A percentile compares a stretch with the other conserved stretches of the same genome.
Evolutionary conservation across 1,140 invertebrate species (phyloP).

Genomic region (Magallana angulata): DNA sequence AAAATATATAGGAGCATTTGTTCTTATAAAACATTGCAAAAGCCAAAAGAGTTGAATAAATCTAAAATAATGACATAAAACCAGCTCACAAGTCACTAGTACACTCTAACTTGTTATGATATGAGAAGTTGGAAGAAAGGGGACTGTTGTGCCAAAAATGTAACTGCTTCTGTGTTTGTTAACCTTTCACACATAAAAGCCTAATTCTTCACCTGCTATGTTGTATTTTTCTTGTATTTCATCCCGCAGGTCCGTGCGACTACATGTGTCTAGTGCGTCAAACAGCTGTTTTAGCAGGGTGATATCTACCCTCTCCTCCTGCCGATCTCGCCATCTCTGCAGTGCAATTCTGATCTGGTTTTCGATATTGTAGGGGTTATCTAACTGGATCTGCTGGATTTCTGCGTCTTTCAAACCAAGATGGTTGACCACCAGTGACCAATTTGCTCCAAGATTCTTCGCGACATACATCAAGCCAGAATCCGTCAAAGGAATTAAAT

Average conservation of each 20-base stretch:
- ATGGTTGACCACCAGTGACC: constrained; percentile 63
- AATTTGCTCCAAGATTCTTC: constrained; percentile 67
- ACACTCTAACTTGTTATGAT: too few relatives aligned
- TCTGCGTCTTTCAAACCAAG: constrained; percentile 66
- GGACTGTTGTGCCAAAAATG: too few relatives aligned
- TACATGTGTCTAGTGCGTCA: too few relatives aligned
- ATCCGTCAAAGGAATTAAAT: constrained; percentile 59
- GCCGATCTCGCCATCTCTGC: constrained; percentile 56
- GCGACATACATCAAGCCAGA: constrained; percentile 66
- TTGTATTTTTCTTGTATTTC: constrained; percentile 54
- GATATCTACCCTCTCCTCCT: constrained; percentile 25
- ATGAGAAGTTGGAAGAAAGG: too few relatives aligned
- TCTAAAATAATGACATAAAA: too few relatives aligned
- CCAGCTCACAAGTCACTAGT: too few relatives aligned
- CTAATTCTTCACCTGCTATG: constrained; percentile 19
- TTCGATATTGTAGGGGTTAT: constrained; percentile 57
- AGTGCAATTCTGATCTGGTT: constrained; percentile 59
- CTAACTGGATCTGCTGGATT: constrained; percentile 72
- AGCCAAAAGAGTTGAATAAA: too few relatives aligned
- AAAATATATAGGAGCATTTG: too few relatives aligned
- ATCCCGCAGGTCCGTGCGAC: constrained; percentile 54
- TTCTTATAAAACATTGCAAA: too few relatives aligned
- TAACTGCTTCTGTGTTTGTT: too few relatives aligned
- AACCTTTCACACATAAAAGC: too few relatives aligned
- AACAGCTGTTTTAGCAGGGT: constrained; percentile 43